Base-by-base conservation (phyloP, 2,888 invertebrate species). In the Strigamia maritima region DNA sequence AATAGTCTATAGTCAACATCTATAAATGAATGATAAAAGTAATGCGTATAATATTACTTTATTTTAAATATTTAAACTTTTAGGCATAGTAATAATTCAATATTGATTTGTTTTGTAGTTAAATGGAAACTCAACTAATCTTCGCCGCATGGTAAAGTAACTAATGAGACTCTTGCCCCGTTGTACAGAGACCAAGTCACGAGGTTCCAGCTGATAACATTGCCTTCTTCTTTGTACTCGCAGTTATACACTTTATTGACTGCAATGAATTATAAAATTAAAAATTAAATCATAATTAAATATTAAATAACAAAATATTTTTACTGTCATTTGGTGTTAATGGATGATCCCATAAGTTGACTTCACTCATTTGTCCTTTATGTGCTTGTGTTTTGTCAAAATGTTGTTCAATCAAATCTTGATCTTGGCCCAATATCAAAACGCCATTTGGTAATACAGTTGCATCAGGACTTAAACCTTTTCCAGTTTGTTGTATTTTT, bases 151-250 rank as follows among this genome's bases (percentile, higher is more conserved):
- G 70, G 70, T 28, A 70, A 26, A 70, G 16, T 70, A 0, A 70
- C 70, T 16, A 26, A 28, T 16, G 70, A 70, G 2, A 70, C n/a
- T 70, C 70, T 70, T 28, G 70, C 70, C 10, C 70, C 70, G 28
- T 28, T 28, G 28, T 26, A 28, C 1, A 70, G 26, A 26, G 70
- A 26, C 70, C 70, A 70, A 26, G 70, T 70, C 28, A 70, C 70
- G 6, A 70, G 28, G n/a, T 70, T 70, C 70, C 70, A 70, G n/a
- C 70, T 70, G n/a, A 70, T 70, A 26, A 70, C 70, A 28, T 70
- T 70, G 26, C 70, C 70, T 70, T 70, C 70, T 28, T 28, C 28
- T 8, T 28, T 28, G 14, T 70, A 70, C 2, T 70, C 3, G 14
- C 70, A 70, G 26, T 70, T 70, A 14, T 70, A 70, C 4, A 70